Base-by-base conservation (phyloP, 2,888 invertebrate species). In the Leptopterna dolabrata region DNA sequence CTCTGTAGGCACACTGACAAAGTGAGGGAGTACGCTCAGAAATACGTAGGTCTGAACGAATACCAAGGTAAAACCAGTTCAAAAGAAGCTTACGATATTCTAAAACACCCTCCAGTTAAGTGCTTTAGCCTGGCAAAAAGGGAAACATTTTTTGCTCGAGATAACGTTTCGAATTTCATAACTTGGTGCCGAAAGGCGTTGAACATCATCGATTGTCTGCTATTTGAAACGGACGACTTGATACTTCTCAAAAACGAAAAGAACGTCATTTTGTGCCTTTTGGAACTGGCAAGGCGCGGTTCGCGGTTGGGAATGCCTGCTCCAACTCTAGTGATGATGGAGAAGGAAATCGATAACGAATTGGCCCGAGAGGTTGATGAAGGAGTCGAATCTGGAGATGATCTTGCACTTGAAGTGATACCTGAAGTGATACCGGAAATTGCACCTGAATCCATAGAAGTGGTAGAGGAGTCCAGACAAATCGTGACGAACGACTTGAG, bases 161-260 rank as follows among this genome's bases (percentile, higher is more conserved):
- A 99, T 93, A 99, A 99, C 92, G 95, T 99, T 11, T 97, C 97
- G 91, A 98, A 98, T 93, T 99, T 98, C 92, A 98, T 99, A 90
- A 94, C 93, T 87, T 97, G 97, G 97, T 97, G 97, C 92, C 93
- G 96, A 80, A 94, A 94, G 90, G 95, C 95, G 14, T 93, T 97
- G 76, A 95, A 95, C 63, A 96, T 97, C 89, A 94, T 97, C 89
- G 98, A 98, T 92, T 98, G 98, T 91, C 95, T 99, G 16, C 94
- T 98, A 82, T 99, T 99, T 92, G 98, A 99, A 94, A 98, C 98
- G 11, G 98, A 99, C 92, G 98, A 99, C 92, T 93, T 99, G 90
- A 98, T 98, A 90, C 94, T 97, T 92, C 93, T 98, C 90, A 98
- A 98, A 93, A 98, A 99, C 92, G 98, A 98, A 92, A 97, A 98